Evolutionary conservation across 2,113 vertebrate species (phyloP).

Genomic region (Phalacrocorax brasilianus): DNA sequence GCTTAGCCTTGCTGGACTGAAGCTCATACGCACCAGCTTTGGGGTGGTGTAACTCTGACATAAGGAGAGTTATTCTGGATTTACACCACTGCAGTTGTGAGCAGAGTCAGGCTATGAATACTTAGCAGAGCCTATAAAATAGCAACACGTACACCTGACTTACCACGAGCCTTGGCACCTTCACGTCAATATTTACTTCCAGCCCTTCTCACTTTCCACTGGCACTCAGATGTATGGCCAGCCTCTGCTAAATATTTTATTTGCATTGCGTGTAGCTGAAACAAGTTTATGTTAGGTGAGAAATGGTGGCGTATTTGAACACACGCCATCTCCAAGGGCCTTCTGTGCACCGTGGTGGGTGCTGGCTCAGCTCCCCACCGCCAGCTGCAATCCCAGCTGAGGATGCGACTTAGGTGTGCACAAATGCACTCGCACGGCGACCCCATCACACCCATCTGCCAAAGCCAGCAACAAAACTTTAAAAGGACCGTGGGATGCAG

Average conservation of each 20-base stretch:
- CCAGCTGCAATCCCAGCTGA: not conserved
- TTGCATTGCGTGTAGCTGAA: not conserved
- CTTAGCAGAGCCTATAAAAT: not conserved
- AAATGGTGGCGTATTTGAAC: not conserved
- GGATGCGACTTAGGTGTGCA: not conserved
- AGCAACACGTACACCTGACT: not conserved
- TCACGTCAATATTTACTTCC: not conserved
- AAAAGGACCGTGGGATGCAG: not conserved
- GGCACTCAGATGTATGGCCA: not conserved
- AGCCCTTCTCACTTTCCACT: not conserved
- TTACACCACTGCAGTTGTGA: not conserved
- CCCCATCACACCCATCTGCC: accelerated
- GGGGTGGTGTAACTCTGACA: not conserved
- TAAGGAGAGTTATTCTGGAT: not conserved
- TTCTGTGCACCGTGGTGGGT: accelerated
- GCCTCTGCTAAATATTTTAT: slow-evolving; percentile 8
- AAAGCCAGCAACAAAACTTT: not conserved
- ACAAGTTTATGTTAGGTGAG: not conserved
- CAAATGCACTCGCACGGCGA: accelerated
- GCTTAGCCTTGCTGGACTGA: not conserved
- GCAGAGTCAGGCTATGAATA: not conserved
- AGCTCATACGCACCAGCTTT: not conserved
- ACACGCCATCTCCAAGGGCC: not conserved
- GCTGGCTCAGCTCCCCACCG: accelerated
- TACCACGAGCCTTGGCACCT: not conserved